Conservation (phyloP, 1,140 invertebrate species). For the Aphelinus certus region DNA sequence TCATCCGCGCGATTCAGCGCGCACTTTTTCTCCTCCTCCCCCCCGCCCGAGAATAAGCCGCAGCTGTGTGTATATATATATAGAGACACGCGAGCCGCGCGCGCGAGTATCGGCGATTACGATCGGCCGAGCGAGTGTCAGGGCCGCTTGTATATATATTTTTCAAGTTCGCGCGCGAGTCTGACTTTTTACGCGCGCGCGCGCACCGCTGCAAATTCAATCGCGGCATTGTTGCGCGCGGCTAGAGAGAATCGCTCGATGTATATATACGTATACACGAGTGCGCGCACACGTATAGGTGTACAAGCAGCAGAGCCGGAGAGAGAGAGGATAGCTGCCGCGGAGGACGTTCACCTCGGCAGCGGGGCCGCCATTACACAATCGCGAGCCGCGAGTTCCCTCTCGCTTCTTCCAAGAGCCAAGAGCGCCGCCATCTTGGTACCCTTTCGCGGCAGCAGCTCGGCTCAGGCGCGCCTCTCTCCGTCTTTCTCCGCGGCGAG, state of each 20-base stretch:
- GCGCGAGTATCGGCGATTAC: no score
- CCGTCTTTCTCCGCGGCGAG: not conserved
- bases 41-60: not conserved
- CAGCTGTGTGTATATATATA: no score
- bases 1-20: not conserved
- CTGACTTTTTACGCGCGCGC: not conserved
- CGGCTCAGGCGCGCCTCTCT: no score
- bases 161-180: not conserved
- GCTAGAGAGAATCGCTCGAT: not conserved
- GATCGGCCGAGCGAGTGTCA: no score
- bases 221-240: not conserved
- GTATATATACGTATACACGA: conserved; percentile 1
- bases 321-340: conserved; percentile 23
- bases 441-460: conserved; percentile 19
- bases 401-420: conserved; percentile 12
- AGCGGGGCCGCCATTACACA: conserved; percentile 39
- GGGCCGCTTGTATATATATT: no score
- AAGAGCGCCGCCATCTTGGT: conserved; percentile 38
- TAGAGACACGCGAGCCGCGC: not conserved
- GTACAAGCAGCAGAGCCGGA: conserved; percentile 19
- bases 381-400: conserved; percentile 19
- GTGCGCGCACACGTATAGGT: not conserved
- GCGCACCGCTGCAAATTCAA: not conserved
- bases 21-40: conserved; percentile 6
- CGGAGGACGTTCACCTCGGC: conserved; percentile 36